Evolutionary conservation across 2,797 vertebrate genomes (phyloP).

Genomic region (Neosalanx taihuensis): DNA sequence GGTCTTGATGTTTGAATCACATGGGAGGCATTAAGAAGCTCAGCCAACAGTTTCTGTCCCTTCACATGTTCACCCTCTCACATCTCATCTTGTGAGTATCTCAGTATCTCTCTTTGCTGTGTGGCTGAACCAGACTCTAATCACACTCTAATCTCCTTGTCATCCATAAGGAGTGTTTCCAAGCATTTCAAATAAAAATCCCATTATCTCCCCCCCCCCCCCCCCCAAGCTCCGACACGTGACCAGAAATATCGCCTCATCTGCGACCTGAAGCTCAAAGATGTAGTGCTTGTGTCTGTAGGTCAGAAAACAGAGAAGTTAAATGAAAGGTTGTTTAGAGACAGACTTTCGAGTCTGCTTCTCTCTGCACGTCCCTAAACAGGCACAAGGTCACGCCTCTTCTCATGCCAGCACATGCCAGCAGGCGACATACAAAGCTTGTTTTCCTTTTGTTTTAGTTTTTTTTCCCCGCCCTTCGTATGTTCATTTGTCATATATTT

Average conservation of each 20-base stretch:
- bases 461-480: too few relatives aligned
- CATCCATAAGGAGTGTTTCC: not conserved
- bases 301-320: not conserved
- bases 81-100: not conserved
- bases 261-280: not conserved
- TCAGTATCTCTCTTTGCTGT: not conserved
- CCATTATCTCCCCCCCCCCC: not conserved
- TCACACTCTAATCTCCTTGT: not conserved
- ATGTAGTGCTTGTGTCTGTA: not conserved
- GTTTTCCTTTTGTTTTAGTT: not conserved
- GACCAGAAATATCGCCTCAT: not conserved
- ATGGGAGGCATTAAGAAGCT: not conserved
- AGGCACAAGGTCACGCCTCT: not conserved
- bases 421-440: not conserved
- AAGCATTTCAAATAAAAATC: not conserved
- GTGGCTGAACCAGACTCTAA: not conserved
- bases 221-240: not conserved
- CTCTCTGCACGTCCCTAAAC: not conserved
- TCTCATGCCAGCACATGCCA: not conserved
- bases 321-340: not conserved
- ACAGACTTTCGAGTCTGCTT: not conserved
- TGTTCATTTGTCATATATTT: too few relatives aligned
- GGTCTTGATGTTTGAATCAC: not conserved
- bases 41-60: not conserved
- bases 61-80: not conserved